Conservation (phyloP, 2,888 invertebrate species). For the Yponomeuta cagnagella region DNA sequence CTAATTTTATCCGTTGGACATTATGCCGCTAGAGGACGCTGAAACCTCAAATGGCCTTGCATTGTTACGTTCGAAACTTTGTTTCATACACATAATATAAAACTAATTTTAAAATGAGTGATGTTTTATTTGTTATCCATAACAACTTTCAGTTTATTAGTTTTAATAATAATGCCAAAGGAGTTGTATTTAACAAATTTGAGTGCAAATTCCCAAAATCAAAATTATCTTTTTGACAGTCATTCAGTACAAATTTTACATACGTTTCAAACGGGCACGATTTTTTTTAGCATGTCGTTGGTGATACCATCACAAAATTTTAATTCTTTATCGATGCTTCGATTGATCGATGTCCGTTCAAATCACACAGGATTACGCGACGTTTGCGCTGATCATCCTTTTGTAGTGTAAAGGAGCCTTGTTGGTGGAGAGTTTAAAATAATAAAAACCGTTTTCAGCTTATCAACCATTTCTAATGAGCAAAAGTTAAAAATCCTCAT, state of each 20-base stretch:
- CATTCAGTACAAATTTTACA: background rate
- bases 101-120: background rate
- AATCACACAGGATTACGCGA: no score
- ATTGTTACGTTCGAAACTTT: constrained; percentile 14
- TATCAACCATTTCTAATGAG: no score
- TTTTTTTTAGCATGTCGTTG: background rate
- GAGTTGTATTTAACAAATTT: background rate
- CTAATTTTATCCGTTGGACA: constrained; percentile 65
- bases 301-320: background rate
- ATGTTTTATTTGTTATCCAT: background rate
- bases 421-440: no score
- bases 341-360: no score
- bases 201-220: background rate
- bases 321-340: no score
- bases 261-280: background rate
- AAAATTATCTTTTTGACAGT: background rate
- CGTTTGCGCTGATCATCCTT: no score
- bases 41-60: constrained; percentile 29
- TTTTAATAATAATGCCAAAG: background rate
- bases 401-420: no score
- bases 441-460: no score
- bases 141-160: background rate
- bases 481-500: no score
- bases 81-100: background rate
- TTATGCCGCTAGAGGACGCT: constrained; percentile 63